A percentile compares a stretch with the other conserved stretches of the same genome.
These are phyloP conservation scores for Mesaphorura yosii DNA, from an alignment of 1,140 invertebrate species.

Conservation along the genomic window DNA sequence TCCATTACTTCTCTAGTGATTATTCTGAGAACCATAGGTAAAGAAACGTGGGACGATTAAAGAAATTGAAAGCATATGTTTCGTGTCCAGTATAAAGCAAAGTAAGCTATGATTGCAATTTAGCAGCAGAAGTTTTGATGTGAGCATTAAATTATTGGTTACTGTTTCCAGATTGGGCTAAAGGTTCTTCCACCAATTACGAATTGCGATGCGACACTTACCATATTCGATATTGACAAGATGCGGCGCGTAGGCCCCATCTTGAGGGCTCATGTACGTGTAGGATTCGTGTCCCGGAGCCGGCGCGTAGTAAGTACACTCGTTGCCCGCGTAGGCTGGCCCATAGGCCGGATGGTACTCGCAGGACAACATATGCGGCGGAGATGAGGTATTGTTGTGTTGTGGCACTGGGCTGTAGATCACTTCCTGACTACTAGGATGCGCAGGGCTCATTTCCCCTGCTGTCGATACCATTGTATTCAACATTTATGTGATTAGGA, in stretches of 20 bases:
- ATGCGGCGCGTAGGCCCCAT: constrained; percentile 18
- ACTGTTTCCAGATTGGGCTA: too few species aligned
- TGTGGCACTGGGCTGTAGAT: constrained; percentile 28
- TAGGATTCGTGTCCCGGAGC: constrained; percentile 23
- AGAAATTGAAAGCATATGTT: too few species aligned
- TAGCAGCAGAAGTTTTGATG: too few species aligned
- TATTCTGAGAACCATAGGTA: too few species aligned
- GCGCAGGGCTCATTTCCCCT: constrained; percentile 26
- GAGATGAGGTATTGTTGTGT: constrained; percentile 22
- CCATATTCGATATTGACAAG: constrained; percentile 30
- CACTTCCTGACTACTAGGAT: constrained; percentile 23
- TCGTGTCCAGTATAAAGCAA: too few species aligned
- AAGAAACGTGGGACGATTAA: too few species aligned
- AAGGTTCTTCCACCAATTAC: too few species aligned
- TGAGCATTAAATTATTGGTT: too few species aligned
- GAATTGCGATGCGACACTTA: too few species aligned
- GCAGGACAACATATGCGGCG: constrained; percentile 26
- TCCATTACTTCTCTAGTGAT: too few species aligned
- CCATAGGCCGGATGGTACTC: constrained; percentile 29
- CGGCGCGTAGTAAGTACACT: constrained; percentile 21
- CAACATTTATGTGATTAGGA: constrained; percentile 30
- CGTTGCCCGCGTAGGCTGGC: constrained; percentile 19
- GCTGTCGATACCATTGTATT: constrained; percentile 29
- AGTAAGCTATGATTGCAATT: too few species aligned
- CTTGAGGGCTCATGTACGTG: constrained; percentile 21